Evolutionary conservation across 2,113 vertebrate species (phyloP).

Genomic region (Eudyptes chrysolophus): DNA sequence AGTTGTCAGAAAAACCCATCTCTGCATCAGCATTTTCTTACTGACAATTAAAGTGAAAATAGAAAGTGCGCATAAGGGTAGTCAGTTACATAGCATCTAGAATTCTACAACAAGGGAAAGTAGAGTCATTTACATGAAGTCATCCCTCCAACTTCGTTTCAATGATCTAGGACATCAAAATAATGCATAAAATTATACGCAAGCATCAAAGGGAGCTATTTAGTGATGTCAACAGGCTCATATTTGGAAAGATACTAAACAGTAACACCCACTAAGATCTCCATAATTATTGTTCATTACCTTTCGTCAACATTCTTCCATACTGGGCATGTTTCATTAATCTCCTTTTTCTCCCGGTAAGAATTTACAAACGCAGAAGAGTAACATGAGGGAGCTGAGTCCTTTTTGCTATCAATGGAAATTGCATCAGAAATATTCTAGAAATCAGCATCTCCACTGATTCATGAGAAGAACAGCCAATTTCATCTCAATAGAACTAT

Average conservation of each 20-base stretch:
- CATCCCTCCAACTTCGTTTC: neutral
- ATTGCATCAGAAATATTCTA: neutral
- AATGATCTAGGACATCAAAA: neutral
- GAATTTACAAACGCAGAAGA: neutral
- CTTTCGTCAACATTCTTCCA: neutral
- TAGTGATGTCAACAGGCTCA: neutral
- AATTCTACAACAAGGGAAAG: neutral
- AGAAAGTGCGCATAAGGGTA: neutral
- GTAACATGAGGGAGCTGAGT: neutral
- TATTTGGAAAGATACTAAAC: neutral
- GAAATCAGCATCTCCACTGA: neutral
- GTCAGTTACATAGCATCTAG: neutral
- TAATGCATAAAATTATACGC: neutral
- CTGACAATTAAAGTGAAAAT: neutral
- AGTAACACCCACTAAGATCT: neutral
- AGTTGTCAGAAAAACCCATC: neutral
- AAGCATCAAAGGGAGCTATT: neutral
- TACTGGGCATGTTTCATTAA: neutral
- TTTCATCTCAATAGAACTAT: neutral
- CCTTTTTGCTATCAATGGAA: neutral
- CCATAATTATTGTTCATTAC: neutral
- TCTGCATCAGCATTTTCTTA: neutral
- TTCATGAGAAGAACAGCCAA: neutral
- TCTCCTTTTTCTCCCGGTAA: neutral
- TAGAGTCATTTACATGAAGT: neutral